These are phyloP conservation scores for Synergus japonicus DNA, from an alignment of 2,888 invertebrate species.

Conservation along the genomic window DNA sequence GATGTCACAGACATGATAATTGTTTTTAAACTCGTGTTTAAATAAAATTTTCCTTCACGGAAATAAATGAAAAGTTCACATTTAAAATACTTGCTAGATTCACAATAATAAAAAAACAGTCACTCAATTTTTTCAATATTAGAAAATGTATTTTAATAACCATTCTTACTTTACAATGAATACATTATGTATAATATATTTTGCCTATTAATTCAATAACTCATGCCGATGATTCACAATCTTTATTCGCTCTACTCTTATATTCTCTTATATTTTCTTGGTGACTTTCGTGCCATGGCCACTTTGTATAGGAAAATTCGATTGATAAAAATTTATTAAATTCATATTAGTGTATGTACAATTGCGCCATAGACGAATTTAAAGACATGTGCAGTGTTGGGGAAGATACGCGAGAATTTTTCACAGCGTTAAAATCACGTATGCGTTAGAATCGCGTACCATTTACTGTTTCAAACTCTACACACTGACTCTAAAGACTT, in stretches of 20 bases:
- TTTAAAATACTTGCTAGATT: background rate
- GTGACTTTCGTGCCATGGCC: conserved; percentile 31
- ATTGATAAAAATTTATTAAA: conserved; percentile 35
- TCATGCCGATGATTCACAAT: conserved; percentile 4
- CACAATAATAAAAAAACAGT: background rate
- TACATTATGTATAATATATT: conserved; percentile 9
- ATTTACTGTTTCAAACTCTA: conserved; percentile 12
- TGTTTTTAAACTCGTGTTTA: background rate
- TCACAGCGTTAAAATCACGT: background rate
- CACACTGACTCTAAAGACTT: conserved; percentile 30
- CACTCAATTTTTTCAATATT: conserved; percentile 8
- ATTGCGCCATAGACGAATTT: conserved; percentile 34
- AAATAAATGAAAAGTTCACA: background rate
- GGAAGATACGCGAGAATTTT: conserved; percentile 4
- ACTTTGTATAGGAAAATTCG: conserved; percentile 22
- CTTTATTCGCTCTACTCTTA: conserved; percentile 16
- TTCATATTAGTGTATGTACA: conserved; percentile 34
- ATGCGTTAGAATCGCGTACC: background rate
- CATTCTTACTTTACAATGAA: conserved; percentile 20
- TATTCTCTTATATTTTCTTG: conserved; percentile 1
- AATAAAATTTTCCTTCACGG: background rate
- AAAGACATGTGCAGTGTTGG: conserved; percentile 5
- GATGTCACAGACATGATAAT: background rate
- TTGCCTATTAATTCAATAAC: conserved; percentile 11
- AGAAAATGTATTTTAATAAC: conserved; percentile 26